phyloP scores from a whole-genome alignment of 2,888 invertebrate genomes.

The Zelleria hepariella region DNA sequence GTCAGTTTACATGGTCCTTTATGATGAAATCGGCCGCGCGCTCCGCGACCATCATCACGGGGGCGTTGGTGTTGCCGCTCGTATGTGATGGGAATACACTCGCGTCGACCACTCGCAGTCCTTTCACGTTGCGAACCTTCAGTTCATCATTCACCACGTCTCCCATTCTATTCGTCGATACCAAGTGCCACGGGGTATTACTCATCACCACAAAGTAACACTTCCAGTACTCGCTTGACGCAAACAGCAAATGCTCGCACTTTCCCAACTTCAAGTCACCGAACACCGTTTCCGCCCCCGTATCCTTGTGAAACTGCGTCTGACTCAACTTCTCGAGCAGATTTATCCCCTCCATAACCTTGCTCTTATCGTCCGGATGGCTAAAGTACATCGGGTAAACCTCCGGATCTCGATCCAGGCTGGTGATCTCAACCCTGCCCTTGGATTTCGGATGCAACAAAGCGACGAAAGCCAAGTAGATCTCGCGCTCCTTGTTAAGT shows the following conservation, averaged over 20 bases:
- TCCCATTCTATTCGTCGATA: slow-evolving; percentile 8
- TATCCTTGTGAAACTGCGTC: neutral
- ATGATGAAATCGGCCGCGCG: slow-evolving; percentile 9
- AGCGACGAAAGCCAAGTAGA: neutral
- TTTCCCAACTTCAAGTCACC: neutral
- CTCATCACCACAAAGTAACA: slow-evolving; percentile 24
- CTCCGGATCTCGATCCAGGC: neutral
- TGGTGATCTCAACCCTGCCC: neutral
- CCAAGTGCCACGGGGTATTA: neutral
- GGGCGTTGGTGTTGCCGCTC: neutral
- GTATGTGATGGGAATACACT: slow-evolving; percentile 6
- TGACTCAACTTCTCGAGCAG: neutral
- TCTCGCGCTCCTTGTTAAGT: neutral
- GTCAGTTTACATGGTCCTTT: neutral
- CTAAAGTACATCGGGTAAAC: neutral
- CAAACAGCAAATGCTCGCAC: slow-evolving; percentile 3
- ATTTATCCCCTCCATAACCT: neutral
- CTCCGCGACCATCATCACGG: slow-evolving; percentile 7
- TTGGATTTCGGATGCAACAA: slow-evolving; percentile 5
- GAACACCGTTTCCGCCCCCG: neutral
- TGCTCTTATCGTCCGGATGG: neutral
- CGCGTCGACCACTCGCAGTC: slow-evolving; percentile 6
- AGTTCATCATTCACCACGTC: slow-evolving; percentile 5
- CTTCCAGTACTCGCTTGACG: slow-evolving; percentile 4
- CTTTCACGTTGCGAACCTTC: slow-evolving; percentile 3